These are phyloP conservation scores for Chaetogeoica ovagalla DNA, from an alignment of 2,888 invertebrate genomes.

Conservation along the genomic window DNA sequence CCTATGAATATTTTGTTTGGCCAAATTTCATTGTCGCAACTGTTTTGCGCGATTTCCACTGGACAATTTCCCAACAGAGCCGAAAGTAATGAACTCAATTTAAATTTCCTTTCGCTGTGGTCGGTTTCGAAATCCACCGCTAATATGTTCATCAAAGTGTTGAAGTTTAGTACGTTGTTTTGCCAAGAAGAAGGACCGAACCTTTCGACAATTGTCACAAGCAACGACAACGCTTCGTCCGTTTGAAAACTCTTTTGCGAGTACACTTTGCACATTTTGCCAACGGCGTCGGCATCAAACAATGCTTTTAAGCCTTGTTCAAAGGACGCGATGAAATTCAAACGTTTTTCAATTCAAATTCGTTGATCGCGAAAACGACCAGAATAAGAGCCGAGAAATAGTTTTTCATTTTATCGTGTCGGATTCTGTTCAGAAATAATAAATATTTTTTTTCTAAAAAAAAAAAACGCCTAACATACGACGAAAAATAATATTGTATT, in stretches of 20 bases:
- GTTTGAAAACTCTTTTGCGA: conserved; percentile 86
- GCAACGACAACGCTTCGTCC: conserved; percentile 81
- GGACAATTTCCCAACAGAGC: conserved; percentile 75
- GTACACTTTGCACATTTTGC: conserved; percentile 83
- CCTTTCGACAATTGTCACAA: conserved; percentile 73
- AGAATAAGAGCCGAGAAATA: too few species aligned
- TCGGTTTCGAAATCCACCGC: conserved; percentile 86
- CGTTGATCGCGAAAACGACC: too few species aligned
- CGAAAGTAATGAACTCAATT: conserved; percentile 78
- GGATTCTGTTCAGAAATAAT: too few species aligned
- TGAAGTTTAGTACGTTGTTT: conserved; percentile 76
- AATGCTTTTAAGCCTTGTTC: conserved; percentile 79
- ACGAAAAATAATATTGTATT: too few species aligned
- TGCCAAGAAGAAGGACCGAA: conserved; percentile 79
- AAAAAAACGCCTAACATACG: too few species aligned
- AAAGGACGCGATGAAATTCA: conserved; percentile 78
- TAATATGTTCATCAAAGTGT: conserved; percentile 79
- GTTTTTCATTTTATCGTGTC: too few species aligned
- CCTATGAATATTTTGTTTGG: conserved; percentile 80
- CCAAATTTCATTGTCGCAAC: conserved; percentile 76
- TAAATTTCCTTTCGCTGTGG: conserved; percentile 86
- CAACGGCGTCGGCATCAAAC: conserved; percentile 75
- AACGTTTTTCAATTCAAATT: too few species aligned
- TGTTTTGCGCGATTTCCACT: conserved; percentile 67
- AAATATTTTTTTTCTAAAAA: too few species aligned